Base-by-base conservation (phyloP, 2,888 invertebrate genomes). In the Agrypnus murinus region DNA sequence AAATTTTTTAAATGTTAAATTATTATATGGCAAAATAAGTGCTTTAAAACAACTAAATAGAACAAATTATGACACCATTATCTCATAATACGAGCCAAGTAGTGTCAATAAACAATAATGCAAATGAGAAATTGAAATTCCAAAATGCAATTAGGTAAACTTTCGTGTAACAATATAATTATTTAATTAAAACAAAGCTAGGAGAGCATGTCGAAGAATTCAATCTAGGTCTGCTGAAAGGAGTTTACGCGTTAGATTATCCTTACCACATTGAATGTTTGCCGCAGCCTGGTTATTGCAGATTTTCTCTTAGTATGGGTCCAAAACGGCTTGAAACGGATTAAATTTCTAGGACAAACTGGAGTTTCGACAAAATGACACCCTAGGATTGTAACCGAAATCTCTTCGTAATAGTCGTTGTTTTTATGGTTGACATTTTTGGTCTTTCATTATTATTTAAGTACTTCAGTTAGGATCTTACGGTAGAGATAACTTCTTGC, bases 261-360 rank as follows among this genome's bases (percentile, higher is more conserved):
- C 38, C 38, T 40, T 40, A 40, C 38, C 38, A 40, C 38, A 40
- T 1, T 40, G 4, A 12, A 10, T 12, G 25, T 48, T 48, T 10
- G 25, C n/a, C 48, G 25, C 48, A 48, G 48, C 10, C 1, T 9
- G 48, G 19, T 48, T 48, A 48, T 48, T 19, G 48, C 48, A 48
- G 48, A 48, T 48, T 48, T 25, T 6, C 48, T 48, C 17, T 19
- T 48, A 25, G 48, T 48, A 25, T 5, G 48, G 48, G 25, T 25
- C 15, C 25, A 19, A 19, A 48, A 48, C n/a, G 48, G 19, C 45
- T 45, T 45, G 9, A n/a, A 48, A 25, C 10, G 48, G 25, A 48
- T 48, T 48, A 48, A 48, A 48, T 48, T 48, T 48, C 48, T 25
- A 15, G 48, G 25, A 48, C 48, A 48, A 25, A 9, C 3, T 9